These are phyloP conservation scores for Ophonus ardosiacus DNA, from an alignment of 2,888 invertebrate genomes.

Conservation along the genomic window DNA sequence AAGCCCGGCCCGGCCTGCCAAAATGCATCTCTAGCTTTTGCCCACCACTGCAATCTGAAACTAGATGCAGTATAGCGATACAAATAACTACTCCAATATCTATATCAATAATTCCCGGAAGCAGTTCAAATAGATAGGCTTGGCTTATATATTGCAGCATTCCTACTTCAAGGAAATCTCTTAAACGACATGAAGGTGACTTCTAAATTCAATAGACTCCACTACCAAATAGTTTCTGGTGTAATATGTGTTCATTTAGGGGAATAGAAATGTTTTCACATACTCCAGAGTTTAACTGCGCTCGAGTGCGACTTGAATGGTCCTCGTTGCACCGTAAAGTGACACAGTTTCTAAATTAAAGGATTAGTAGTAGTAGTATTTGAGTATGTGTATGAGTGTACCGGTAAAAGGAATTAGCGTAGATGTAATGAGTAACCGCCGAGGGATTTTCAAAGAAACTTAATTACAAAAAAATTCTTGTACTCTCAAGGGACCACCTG, in stretches of 20 bases:
- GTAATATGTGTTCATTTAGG: background rate
- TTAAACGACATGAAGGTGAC: background rate
- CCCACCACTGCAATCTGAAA: no score
- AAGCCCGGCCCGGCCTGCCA: no score
- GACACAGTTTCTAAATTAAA: background rate
- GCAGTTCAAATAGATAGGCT: background rate
- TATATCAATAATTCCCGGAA: background rate
- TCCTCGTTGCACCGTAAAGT: background rate
- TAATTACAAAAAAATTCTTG: background rate
- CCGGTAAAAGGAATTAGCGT: background rate
- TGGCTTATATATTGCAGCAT: background rate
- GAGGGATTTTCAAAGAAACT: background rate
- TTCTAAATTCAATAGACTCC: background rate
- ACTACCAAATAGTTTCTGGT: background rate
- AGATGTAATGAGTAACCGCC: background rate
- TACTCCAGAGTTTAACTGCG: background rate
- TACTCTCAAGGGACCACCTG: background rate
- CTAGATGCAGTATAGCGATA: no score
- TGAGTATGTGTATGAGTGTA: background rate
- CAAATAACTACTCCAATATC: no score
- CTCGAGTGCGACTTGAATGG: background rate
- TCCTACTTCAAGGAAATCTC: background rate
- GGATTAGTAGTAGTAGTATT: background rate
- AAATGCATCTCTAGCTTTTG: no score
- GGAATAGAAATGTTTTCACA: background rate